phyloP scores from a whole-genome alignment of 2,888 invertebrate species.

The Dryadula phaetusa region DNA sequence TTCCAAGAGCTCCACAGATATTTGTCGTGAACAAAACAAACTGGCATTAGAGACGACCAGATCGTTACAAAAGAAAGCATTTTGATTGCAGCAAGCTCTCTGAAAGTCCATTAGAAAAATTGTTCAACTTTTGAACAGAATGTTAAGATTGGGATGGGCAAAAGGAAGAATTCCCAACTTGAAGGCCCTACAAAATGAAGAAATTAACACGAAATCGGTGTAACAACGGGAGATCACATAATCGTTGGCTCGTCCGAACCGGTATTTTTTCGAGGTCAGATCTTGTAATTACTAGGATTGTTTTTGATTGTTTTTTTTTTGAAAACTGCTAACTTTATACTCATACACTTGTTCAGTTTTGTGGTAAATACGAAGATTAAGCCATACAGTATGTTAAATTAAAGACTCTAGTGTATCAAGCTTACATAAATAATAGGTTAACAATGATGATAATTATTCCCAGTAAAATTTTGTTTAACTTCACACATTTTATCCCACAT shows the following conservation, averaged over 20 bases:
- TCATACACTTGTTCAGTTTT: conserved; percentile 12
- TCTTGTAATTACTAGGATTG: conserved; percentile 61
- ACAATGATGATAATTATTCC: too few relatives aligned
- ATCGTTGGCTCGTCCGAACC: conserved; percentile 65
- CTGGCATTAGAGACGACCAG: conserved; percentile 41
- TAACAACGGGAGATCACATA: conserved; percentile 76
- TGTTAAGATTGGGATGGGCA: conserved; percentile 46
- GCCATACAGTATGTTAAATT: neutral
- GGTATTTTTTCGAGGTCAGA: conserved; percentile 62
- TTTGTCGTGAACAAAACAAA: conserved; percentile 33
- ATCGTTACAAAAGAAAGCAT: conserved; percentile 57
- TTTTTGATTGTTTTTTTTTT: conserved; percentile 50
- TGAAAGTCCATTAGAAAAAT: conserved; percentile 76
- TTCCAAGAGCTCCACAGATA: conserved; percentile 38
- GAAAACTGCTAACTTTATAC: conserved; percentile 14
- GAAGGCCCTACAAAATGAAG: conserved; percentile 73
- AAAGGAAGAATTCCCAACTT: conserved; percentile 56
- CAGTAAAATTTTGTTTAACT: too few relatives aligned
- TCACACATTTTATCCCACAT: too few relatives aligned
- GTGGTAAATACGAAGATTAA: neutral
- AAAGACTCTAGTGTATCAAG: neutral
- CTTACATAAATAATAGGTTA: too few relatives aligned
- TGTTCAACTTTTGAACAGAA: conserved; percentile 61
- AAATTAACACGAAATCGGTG: conserved; percentile 78
- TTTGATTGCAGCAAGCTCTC: conserved; percentile 54